These are phyloP conservation scores for Erebia ligea DNA, from an alignment of 2,888 invertebrate genomes.

Conservation along the genomic window DNA sequence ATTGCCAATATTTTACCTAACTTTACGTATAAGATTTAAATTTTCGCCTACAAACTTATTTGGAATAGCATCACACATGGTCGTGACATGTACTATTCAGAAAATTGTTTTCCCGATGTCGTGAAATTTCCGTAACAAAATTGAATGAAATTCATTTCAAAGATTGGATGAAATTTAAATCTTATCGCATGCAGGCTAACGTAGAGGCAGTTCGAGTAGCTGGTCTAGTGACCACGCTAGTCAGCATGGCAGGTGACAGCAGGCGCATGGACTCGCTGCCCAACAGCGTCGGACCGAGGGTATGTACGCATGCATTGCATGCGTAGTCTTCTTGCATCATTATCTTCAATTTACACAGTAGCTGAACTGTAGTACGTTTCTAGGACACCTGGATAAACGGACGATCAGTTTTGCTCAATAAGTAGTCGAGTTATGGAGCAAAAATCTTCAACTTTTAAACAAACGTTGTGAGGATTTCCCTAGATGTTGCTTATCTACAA, in stretches of 20 bases:
- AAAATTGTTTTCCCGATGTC: slow-evolving; percentile 38
- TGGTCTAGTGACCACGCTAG: slow-evolving; percentile 91
- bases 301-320: slow-evolving; percentile 54
- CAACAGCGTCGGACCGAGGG: slow-evolving; percentile 81
- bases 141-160: slow-evolving; percentile 34
- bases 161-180: slow-evolving; percentile 75
- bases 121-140: slow-evolving; percentile 45
- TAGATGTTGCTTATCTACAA: no score
- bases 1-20: slow-evolving; percentile 64
- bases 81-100: slow-evolving; percentile 29
- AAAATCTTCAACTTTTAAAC: no score
- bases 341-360: slow-evolving; percentile 34
- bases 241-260: slow-evolving; percentile 89
- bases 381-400: no score
- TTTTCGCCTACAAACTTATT: slow-evolving; percentile 57
- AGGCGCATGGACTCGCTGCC: slow-evolving; percentile 78
- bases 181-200: slow-evolving; percentile 86
- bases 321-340: slow-evolving; percentile 37
- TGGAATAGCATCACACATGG: slow-evolving; percentile 32
- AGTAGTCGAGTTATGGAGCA: no score
- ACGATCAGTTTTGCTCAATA: no score
- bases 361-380: slow-evolving; percentile 15
- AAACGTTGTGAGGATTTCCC: no score
- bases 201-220: slow-evolving; percentile 93
- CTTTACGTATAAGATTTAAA: slow-evolving; percentile 78